These are phyloP conservation scores for Pseudococcus jackbeardsleyi DNA, from an alignment of 2,888 invertebrate genomes.

Conservation along the genomic window DNA sequence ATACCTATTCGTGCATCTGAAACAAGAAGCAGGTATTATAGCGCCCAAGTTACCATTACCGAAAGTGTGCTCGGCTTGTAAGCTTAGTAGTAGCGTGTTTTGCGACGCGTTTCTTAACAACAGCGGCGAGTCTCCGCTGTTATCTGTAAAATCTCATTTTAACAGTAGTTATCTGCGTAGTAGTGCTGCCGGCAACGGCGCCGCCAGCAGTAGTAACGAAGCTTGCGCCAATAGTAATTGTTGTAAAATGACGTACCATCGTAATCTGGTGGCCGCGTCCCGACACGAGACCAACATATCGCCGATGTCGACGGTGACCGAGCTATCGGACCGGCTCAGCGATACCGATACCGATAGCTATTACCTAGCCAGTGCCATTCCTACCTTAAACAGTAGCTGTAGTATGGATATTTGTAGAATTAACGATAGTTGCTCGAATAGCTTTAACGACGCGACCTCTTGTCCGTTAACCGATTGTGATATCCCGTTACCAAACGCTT, in stretches of 20 bases:
- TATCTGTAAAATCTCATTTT: slow-evolving; percentile 58
- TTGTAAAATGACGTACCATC: slow-evolving; percentile 47
- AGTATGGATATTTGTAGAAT: slow-evolving; percentile 46
- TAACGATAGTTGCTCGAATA: slow-evolving; percentile 37
- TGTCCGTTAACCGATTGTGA: slow-evolving; percentile 17
- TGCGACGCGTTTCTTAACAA: slow-evolving; percentile 54
- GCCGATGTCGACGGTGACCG: slow-evolving; percentile 58
- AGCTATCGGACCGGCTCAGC: slow-evolving; percentile 57
- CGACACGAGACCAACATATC: slow-evolving; percentile 44
- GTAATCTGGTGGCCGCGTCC: slow-evolving; percentile 22
- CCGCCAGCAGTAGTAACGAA: not conserved
- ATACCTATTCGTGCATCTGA: slow-evolving; percentile 80
- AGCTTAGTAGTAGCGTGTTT: slow-evolving; percentile 61
- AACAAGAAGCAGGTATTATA: slow-evolving; percentile 82
- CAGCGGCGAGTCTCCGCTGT: slow-evolving; percentile 44
- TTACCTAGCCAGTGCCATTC: slow-evolving; percentile 56
- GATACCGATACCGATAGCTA: slow-evolving; percentile 47
- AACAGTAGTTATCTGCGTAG: not conserved
- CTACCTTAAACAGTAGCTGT: slow-evolving; percentile 55
- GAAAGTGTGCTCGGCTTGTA: slow-evolving; percentile 63
- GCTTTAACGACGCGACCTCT: not conserved
- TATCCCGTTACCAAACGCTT: slow-evolving; percentile 8
- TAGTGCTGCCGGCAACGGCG: slow-evolving; percentile 3
- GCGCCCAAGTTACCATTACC: slow-evolving; percentile 58
- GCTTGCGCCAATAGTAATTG: slow-evolving; percentile 25